Evolutionary conservation across 30 jellyfish, hydroid and myxozoan species (phyloP).

Genomic region (Chironex yamaguchii): DNA sequence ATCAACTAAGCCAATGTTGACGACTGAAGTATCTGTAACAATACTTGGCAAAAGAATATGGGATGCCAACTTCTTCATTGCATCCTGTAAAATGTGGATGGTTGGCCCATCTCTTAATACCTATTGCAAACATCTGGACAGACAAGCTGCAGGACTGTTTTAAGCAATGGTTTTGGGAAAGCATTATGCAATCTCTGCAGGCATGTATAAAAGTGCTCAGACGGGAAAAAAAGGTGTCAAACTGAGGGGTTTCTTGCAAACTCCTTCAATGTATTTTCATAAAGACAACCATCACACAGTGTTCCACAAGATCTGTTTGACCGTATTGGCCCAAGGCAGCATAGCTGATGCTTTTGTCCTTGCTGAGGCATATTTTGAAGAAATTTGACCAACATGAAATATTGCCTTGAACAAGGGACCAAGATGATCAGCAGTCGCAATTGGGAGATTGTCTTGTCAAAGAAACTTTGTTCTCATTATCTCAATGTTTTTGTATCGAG

Average conservation of each 20-base stretch:
- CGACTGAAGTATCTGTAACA: not conserved
- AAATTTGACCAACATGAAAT: constrained; percentile 71
- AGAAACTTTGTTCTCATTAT: constrained; percentile 68
- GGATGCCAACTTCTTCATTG: constrained; percentile 63
- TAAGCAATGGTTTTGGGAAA: constrained; percentile 40
- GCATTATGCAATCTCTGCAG: constrained; percentile 44
- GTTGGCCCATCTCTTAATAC: constrained; percentile 62
- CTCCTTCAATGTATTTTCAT: too few species aligned
- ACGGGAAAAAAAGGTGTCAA: too few species aligned
- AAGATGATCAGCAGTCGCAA: constrained; percentile 72
- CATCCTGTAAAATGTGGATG: constrained; percentile 35
- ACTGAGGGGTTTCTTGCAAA: too few species aligned
- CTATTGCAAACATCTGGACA: constrained; percentile 10
- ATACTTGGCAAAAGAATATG: constrained; percentile 54
- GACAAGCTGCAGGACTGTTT: constrained; percentile 17
- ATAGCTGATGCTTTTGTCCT: constrained; percentile 68
- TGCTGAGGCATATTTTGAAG: constrained; percentile 48
- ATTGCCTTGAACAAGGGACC: constrained; percentile 51
- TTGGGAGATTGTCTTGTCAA: constrained; percentile 71
- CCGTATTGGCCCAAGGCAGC: constrained; percentile 66
- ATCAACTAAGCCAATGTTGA: constrained; percentile 33
- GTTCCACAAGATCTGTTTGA: constrained; percentile 12
- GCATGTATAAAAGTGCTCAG: constrained; percentile 44
- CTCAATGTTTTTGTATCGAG: constrained; percentile 37
- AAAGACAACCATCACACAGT: too few species aligned